Evolutionary conservation across 2,888 invertebrate genomes (phyloP), one percentile per base, ranked within the genome.

Genomic region (Apotomis betuletana): DNA sequence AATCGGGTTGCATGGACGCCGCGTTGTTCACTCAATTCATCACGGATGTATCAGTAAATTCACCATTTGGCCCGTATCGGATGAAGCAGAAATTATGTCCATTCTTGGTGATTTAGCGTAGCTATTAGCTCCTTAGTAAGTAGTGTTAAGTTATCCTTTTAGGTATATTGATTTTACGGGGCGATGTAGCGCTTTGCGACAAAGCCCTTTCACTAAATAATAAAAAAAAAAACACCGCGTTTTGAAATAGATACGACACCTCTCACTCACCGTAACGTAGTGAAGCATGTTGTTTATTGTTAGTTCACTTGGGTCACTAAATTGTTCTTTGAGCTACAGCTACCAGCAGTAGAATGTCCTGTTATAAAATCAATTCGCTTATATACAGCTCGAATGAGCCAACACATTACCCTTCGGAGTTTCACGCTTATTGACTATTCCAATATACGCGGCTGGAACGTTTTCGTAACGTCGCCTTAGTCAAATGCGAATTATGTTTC

Each of bases 361-460:
- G 51, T 75, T 69, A 75, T 70, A 46, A 69, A 60, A 54, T 44
- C 74, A 77, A 52, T 77, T 75, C 73, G 81, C 79, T 88, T 91
- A 84, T 92, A 92, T 92, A 92, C 84, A 55, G 73, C 74, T 70
- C 64, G 69, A 71, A 71, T 89, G 87, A 86, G 85, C 87, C 83
- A 88, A 90, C 85, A 81, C 77, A 76, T 80, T 82, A 86, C 87
- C 89, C 88, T 89, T 84, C 83, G 78, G 78, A 77, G 80, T 84
- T 87, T 88, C 87, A 91, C 90, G 90, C 88, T 89, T 78, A 87
- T 89, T 90, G 86, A 78, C 75, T 88, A 90, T 90, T 88, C 88
- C 73, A 69, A 69, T 63, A 49, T 69, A 57, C 62, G 60, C 65
- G 69, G 54, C 64, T 67, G 61, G 36, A 49, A 6, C 75, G 81